Conservation (phyloP, 2,113 vertebrate species). For the Cercopithecus mona region DNA sequence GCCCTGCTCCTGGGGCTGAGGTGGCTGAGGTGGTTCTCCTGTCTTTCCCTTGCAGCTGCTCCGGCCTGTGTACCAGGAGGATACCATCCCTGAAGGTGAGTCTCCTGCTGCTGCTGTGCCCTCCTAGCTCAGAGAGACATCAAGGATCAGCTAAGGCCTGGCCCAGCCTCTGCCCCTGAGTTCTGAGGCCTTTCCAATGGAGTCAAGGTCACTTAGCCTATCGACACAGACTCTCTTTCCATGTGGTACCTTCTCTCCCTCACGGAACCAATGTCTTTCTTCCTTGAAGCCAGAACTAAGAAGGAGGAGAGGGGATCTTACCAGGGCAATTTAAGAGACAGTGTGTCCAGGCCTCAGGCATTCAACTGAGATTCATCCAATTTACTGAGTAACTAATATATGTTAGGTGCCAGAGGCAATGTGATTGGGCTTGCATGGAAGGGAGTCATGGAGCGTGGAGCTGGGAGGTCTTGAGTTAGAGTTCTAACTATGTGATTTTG, state of each 20-base stretch:
- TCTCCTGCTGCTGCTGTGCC: not conserved
- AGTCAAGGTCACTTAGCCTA: not conserved
- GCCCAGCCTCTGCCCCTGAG: not conserved
- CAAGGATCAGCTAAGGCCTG: not conserved
- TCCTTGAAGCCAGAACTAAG: not conserved
- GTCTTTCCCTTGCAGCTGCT: constrained; percentile 86
- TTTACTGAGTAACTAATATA: not conserved
- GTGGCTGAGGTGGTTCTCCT: constrained; percentile 39
- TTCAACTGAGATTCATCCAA: not conserved
- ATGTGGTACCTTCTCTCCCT: not conserved
- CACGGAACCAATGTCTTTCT: not conserved
- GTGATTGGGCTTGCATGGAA: not conserved
- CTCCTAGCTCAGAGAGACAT: not conserved
- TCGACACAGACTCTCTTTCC: not conserved
- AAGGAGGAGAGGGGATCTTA: not conserved
- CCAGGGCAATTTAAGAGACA: not conserved
- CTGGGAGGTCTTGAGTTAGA: not conserved
- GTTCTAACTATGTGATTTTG: not conserved
- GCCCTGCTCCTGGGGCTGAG: not conserved
- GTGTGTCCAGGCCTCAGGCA: not conserved
- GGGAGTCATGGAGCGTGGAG: not conserved
- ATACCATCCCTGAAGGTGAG: constrained; percentile 88
- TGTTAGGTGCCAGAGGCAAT: not conserved
- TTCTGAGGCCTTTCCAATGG: not conserved
- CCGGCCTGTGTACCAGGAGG: constrained; percentile 92